Evolutionary conservation across 1,140 invertebrate genomes (phyloP).

Genomic region (Acyrthosiphon pisum): DNA sequence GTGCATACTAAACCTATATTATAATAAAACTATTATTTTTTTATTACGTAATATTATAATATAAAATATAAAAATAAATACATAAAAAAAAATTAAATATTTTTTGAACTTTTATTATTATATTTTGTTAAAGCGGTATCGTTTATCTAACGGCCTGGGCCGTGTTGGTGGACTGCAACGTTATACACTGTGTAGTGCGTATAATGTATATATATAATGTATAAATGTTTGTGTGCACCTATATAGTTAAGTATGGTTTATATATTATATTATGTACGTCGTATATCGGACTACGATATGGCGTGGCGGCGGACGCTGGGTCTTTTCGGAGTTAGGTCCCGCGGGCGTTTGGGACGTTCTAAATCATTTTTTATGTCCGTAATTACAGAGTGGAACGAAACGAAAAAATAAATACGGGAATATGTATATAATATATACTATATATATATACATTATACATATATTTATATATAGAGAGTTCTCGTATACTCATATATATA

Average conservation of each 20-base stretch:
- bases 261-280: not conserved
- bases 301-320: not conserved
- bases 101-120: not conserved
- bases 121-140: not conserved
- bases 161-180: not conserved
- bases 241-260: slow-evolving; percentile 1
- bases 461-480: not conserved
- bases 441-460: not conserved
- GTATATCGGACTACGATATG: slow-evolving; percentile 6
- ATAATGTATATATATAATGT: not conserved
- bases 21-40: not conserved
- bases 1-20: not conserved
- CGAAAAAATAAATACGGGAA: slow-evolving; percentile 9
- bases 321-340: not conserved
- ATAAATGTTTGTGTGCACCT: not conserved
- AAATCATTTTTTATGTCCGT: slow-evolving; percentile 24
- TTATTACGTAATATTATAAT: not conserved
- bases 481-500: not conserved
- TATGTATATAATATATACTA: not conserved
- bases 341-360: slow-evolving; percentile 20
- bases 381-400: slow-evolving; percentile 13
- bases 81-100: not conserved
- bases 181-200: too few species aligned
- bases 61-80: not conserved
- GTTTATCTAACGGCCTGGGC: not conserved